A percentile compares a stretch with the other conserved stretches of the same genome.
Evolutionary conservation across 2,113 vertebrate species (phyloP).

Genomic region (Herpailurus yagouaroundi): DNA sequence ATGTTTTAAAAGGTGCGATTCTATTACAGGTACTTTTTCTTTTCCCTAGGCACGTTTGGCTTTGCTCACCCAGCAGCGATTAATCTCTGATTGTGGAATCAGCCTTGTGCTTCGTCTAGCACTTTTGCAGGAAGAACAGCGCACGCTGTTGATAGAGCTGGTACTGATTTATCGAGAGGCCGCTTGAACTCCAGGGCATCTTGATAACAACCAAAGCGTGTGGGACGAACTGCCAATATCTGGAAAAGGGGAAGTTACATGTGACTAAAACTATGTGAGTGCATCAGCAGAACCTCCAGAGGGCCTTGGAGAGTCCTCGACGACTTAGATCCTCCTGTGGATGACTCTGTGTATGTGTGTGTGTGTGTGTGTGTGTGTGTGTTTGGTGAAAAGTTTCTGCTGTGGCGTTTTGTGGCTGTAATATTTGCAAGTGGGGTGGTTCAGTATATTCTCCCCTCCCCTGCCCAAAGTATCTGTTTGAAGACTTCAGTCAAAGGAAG

Average conservation of each 20-base stretch:
- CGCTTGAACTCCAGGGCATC: slow-evolving; percentile 20
- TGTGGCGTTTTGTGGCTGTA: background rate
- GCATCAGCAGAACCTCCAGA: background rate
- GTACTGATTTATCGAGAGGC: background rate
- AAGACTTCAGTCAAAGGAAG: background rate
- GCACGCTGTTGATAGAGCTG: background rate
- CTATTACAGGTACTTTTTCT: background rate
- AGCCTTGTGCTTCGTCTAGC: background rate
- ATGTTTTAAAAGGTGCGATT: background rate
- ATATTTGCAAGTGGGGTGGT: background rate
- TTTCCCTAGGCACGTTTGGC: background rate
- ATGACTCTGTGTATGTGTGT: background rate
- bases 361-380: too few species aligned
- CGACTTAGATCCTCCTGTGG: background rate
- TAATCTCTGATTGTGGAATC: background rate
- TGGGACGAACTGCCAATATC: background rate
- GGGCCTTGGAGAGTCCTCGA: background rate
- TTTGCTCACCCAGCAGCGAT: slow-evolving; percentile 15
- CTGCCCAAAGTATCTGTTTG: background rate
- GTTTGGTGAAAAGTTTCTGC: background rate
- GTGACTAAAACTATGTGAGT: background rate
- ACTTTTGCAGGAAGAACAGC: slow-evolving; percentile 5
- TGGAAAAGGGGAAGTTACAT: background rate
- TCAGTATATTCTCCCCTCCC: background rate
- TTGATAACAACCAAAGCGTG: background rate